Percentiles rank a stretch among this genome's conserved stretches.
Conservation (phyloP, 2,888 invertebrate genomes). For the Ornithoptera priamus region DNA sequence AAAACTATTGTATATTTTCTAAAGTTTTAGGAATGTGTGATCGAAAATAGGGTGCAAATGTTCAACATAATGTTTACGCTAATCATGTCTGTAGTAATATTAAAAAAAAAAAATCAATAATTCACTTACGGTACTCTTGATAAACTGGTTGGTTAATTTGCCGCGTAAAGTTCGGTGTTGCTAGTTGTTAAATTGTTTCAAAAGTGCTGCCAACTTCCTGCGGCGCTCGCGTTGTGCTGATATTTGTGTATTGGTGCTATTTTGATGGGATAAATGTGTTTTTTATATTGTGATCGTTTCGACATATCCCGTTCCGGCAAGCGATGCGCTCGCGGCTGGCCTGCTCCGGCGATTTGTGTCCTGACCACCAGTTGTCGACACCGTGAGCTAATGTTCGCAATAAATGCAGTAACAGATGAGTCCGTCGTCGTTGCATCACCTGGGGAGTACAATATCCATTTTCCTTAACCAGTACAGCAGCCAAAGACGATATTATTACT, state of each 20-base stretch:
- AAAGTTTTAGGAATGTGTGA: constrained; percentile 58
- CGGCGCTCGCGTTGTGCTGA: constrained; percentile 58
- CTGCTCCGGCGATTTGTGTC: constrained; percentile 70
- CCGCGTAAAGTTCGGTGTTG: constrained; percentile 48
- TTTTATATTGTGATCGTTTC: constrained; percentile 46
- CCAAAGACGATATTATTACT: constrained; percentile 62
- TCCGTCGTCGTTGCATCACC: constrained; percentile 39
- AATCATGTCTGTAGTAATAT: constrained; percentile 31
- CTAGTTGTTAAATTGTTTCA: constrained; percentile 54
- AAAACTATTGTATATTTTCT: constrained; percentile 65
- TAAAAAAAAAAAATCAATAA: constrained; percentile 22
- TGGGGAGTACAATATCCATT: constrained; percentile 62
- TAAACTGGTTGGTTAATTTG: constrained; percentile 46
- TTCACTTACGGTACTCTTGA: constrained; percentile 31
- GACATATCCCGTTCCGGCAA: constrained; percentile 25
- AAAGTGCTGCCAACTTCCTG: constrained; percentile 48
- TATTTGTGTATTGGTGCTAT: constrained; percentile 77
- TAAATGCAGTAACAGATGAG: constrained; percentile 39
- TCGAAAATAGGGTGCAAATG: constrained; percentile 57
- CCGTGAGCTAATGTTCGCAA: constrained; percentile 39
- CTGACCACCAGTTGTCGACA: constrained; percentile 25
- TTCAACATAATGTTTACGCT: constrained; percentile 48
- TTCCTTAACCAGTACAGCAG: constrained; percentile 43
- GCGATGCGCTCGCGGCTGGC: constrained; percentile 13
- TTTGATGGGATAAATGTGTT: constrained; percentile 56